Conservation (phyloP, 2,113 vertebrate species). For the Vanacampus margaritifer region DNA sequence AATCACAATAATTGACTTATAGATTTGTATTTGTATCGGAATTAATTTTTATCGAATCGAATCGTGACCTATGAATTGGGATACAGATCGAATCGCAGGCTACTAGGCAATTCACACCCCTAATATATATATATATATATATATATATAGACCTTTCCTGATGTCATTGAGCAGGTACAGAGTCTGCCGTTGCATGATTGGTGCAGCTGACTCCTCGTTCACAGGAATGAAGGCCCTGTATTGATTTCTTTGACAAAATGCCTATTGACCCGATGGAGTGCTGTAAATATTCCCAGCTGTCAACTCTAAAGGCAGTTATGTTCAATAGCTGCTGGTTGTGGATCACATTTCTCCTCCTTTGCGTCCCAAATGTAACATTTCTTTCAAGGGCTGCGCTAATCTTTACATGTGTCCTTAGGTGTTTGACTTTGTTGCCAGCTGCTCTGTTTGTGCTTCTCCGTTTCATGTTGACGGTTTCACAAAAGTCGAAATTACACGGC, state of each 20-base stretch:
- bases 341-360: conserved; percentile 14
- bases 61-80: no score
- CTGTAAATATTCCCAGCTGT: conserved; percentile 31
- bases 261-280: conserved; percentile 20
- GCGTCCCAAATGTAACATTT: not conserved
- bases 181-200: conserved; percentile 16
- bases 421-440: not conserved
- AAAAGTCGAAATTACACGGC: conserved; percentile 1
- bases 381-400: not conserved
- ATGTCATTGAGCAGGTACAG: conserved; percentile 26
- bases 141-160: conserved; percentile 8
- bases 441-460: not conserved
- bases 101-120: no score
- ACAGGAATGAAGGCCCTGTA: conserved; percentile 10
- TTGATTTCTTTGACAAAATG: conserved; percentile 39
- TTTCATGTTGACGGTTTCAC: not conserved
- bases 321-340: conserved; percentile 18
- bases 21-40: no score
- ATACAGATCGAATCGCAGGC: no score
- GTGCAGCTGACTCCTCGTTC: conserved; percentile 36
- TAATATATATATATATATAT: no score
- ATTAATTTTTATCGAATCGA: no score
- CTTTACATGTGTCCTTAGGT: not conserved
- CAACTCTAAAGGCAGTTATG: conserved; percentile 25
- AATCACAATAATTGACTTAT: no score